Evolutionary conservation across 2,113 vertebrate genomes (phyloP).

Genomic region (Coracopsis vasa): DNA sequence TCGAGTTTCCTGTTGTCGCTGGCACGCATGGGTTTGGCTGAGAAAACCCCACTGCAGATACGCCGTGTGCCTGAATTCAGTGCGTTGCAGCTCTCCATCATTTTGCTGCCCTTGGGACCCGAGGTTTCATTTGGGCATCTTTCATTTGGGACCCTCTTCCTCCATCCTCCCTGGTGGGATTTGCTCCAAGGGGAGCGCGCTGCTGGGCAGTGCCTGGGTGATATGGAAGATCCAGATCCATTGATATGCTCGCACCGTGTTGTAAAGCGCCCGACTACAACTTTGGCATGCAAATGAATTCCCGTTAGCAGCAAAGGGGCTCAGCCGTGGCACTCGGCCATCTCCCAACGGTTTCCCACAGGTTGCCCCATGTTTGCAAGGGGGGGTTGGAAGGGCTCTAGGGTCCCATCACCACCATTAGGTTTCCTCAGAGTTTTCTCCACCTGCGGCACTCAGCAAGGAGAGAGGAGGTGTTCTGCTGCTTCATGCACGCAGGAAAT

Average conservation of each 20-base stretch:
- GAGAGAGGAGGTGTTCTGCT: background rate
- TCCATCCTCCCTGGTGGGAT: rapidly evolving
- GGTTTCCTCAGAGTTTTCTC: background rate
- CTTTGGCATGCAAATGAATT: conserved; percentile 22
- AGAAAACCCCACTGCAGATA: background rate
- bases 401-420: rapidly evolving
- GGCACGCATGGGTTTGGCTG: background rate
- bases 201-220: background rate
- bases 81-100: background rate
- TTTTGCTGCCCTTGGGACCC: background rate
- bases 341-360: background rate
- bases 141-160: background rate
- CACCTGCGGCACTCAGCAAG: background rate
- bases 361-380: background rate
- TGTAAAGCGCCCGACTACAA: background rate
- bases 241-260: background rate
- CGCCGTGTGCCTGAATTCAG: background rate
- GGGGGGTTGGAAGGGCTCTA: background rate
- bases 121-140: background rate
- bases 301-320: background rate
- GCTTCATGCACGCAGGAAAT: rapidly evolving
- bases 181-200: rapidly evolving
- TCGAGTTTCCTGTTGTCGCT: background rate
- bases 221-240: background rate
- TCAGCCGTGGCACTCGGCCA: conserved; percentile 5